Evolutionary conservation across 2,113 vertebrate species (phyloP).

Genomic region (Bubo scandiacus): DNA sequence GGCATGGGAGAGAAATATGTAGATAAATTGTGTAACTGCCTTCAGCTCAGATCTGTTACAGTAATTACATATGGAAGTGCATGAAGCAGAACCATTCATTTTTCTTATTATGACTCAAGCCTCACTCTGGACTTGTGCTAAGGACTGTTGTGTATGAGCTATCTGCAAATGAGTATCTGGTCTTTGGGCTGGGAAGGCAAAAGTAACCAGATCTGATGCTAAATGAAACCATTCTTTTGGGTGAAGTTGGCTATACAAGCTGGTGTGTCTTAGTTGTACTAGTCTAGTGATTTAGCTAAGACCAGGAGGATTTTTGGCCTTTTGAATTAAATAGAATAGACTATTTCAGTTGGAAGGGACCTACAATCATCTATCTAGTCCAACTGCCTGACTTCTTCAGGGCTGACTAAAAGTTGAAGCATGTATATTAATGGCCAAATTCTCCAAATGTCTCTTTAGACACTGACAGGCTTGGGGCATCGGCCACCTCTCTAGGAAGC

Average conservation of each 20-base stretch:
- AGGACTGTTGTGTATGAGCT: background rate
- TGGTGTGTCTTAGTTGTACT: background rate
- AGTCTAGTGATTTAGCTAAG: background rate
- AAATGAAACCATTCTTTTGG: background rate
- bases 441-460: background rate
- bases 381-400: background rate
- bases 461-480: background rate
- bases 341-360: background rate
- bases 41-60: background rate
- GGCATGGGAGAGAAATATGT: background rate
- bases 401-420: background rate
- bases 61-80: background rate
- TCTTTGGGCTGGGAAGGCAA: background rate
- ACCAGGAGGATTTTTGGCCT: background rate
- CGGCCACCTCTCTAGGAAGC: background rate
- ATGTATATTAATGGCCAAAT: background rate
- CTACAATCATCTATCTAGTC: background rate
- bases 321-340: background rate
- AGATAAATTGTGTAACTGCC: background rate
- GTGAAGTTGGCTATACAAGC: background rate
- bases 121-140: background rate
- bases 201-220: background rate
- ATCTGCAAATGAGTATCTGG: background rate
- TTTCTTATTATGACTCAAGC: background rate
- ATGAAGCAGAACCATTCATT: background rate